Conservation (phyloP, 2,797 vertebrate genomes). For the Echiichthys vipera region DNA sequence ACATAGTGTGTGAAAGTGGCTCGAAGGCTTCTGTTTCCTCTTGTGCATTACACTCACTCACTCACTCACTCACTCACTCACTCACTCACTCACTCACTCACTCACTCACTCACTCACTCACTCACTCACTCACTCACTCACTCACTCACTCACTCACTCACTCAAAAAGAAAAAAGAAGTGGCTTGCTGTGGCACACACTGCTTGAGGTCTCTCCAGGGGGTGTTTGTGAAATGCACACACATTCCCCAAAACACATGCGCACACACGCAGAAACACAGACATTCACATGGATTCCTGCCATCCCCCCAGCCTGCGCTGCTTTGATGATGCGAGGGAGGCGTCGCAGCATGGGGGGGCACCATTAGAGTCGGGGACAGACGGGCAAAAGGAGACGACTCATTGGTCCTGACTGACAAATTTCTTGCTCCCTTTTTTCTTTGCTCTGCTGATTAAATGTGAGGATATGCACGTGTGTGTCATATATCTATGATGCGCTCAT, state of each 20-base stretch:
- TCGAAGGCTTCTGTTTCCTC: conserved; percentile 68
- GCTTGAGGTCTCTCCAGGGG: conserved; percentile 70
- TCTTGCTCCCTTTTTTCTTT: conserved; percentile 41
- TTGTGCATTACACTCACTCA: conserved; percentile 66
- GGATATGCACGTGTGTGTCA: conserved; percentile 39
- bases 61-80: conserved; percentile 59
- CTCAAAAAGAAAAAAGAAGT: conserved; percentile 33
- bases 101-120: conserved; percentile 59
- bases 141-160: conserved; percentile 59
- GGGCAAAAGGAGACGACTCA: conserved; percentile 71
- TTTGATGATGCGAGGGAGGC: conserved; percentile 77
- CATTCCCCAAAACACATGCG: not conserved
- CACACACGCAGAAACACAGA: not conserved
- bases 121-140: conserved; percentile 59
- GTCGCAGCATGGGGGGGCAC: conserved; percentile 74
- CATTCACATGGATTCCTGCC: conserved; percentile 20
- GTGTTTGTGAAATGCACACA: conserved; percentile 48
- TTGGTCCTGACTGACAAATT: conserved; percentile 76
- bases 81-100: conserved; percentile 59
- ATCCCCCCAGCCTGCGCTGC: conserved; percentile 26
- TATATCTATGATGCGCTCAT: conserved; percentile 43
- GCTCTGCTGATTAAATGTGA: conserved; percentile 47
- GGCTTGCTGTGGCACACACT: conserved; percentile 65
- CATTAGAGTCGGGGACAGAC: conserved; percentile 78
- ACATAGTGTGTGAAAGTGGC: conserved; percentile 50